These are phyloP conservation scores for Protonemura montana DNA, from an alignment of 2,888 invertebrate genomes.

Conservation along the genomic window DNA sequence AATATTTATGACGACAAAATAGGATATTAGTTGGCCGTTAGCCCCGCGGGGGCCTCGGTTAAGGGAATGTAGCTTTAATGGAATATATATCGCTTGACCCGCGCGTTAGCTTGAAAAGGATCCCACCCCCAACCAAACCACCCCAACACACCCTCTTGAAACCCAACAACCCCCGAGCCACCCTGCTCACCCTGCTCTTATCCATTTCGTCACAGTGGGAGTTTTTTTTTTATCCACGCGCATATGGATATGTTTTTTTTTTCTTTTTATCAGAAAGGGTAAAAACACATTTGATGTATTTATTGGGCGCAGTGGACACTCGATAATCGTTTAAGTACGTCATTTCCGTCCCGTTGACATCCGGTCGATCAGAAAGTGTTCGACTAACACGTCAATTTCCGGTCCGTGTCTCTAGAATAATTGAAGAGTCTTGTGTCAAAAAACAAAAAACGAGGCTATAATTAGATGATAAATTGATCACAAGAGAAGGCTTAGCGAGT, in stretches of 20 bases:
- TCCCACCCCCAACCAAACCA: neutral
- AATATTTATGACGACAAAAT: conserved; percentile 49
- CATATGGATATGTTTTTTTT: neutral
- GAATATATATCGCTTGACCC: conserved; percentile 46
- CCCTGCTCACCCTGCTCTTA: neutral
- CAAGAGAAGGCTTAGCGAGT: too few relatives aligned
- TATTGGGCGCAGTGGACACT: neutral
- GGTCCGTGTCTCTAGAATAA: neutral
- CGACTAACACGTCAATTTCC: neutral
- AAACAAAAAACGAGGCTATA: neutral
- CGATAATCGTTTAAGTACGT: conserved; percentile 22
- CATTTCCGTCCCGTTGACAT: conserved; percentile 24
- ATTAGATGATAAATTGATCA: neutral
- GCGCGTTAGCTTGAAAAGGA: conserved; percentile 25
- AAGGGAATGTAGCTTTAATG: conserved; percentile 47
- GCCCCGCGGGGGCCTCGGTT: conserved; percentile 22
- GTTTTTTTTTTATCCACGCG: conserved; percentile 8
- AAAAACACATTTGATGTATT: neutral
- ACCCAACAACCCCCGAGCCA: neutral
- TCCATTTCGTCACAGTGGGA: neutral
- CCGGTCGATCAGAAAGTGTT: conserved; percentile 18
- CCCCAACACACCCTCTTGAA: neutral
- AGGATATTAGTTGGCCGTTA: conserved; percentile 49
- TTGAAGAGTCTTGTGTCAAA: neutral
- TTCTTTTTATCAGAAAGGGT: neutral